Conservation (phyloP, 1,140 invertebrate species). For the Brachystomella parvula region DNA sequence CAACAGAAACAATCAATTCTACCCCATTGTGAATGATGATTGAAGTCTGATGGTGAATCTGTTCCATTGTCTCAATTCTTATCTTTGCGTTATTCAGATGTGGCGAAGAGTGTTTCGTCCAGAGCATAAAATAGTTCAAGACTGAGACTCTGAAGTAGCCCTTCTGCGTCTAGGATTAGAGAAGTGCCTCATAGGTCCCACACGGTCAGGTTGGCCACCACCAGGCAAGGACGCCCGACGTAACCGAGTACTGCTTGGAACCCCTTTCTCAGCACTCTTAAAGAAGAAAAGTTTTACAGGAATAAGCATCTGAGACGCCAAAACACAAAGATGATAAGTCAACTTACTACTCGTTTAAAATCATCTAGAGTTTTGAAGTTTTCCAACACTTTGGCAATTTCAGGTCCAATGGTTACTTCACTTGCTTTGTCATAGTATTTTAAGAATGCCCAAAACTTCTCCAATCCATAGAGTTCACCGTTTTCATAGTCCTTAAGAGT, state of each 20-base stretch:
- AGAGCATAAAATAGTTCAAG: too few relatives aligned
- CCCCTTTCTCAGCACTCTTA: constrained; percentile 26
- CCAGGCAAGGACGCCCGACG: constrained; percentile 18
- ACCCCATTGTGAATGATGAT: too few relatives aligned
- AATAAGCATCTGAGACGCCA: background rate
- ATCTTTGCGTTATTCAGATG: too few relatives aligned
- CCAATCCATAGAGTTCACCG: constrained; percentile 92
- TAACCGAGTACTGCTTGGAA: constrained; percentile 10
- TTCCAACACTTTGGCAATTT: constrained; percentile 67
- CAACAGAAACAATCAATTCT: too few relatives aligned
- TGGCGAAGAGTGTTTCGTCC: too few relatives aligned
- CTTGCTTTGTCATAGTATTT: constrained; percentile 59
- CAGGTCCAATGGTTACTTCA: constrained; percentile 69
- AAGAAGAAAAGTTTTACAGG: constrained; percentile 6
- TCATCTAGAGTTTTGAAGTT: constrained; percentile 93
- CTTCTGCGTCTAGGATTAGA: constrained; percentile 14
- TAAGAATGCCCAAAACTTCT: constrained; percentile 98
- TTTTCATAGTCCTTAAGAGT: constrained; percentile 71
- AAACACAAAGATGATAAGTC: background rate
- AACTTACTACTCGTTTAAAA: constrained; percentile 50
- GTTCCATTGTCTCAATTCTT: too few relatives aligned
- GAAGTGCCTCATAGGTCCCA: constrained; percentile 25
- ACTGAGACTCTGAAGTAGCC: constrained; percentile 30
- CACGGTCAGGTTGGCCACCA: constrained; percentile 10
- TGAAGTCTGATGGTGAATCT: too few relatives aligned